Evolutionary conservation across 2,888 invertebrate genomes (phyloP).

Genomic region (Colletes collaris): DNA sequence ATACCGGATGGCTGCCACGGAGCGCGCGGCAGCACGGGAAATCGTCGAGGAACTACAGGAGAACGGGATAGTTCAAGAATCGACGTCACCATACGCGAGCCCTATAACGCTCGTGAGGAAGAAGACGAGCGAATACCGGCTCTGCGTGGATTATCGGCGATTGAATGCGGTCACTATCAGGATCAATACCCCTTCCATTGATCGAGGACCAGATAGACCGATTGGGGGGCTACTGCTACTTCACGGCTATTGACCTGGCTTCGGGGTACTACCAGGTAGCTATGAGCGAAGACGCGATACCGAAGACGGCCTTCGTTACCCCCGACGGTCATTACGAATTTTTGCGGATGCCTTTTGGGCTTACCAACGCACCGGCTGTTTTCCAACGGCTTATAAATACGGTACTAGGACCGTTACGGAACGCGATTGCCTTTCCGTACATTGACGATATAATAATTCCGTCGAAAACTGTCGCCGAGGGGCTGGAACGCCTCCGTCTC

Average conservation of each 20-base stretch:
- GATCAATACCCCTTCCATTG: neutral
- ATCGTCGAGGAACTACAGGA: neutral
- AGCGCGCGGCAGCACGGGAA: neutral
- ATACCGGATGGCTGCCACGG: neutral
- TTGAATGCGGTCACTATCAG: neutral
- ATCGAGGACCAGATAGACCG: too few species aligned
- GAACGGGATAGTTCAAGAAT: neutral
- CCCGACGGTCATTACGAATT: too few species aligned
- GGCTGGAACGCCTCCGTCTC: neutral
- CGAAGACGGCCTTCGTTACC: too few species aligned
- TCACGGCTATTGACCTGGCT: too few species aligned
- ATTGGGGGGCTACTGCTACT: too few species aligned
- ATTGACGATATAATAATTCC: conserved; percentile 9
- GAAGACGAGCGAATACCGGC: neutral
- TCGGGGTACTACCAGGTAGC: too few species aligned
- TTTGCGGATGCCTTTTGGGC: too few species aligned
- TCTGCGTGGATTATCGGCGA: neutral
- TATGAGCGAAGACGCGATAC: too few species aligned
- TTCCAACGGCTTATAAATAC: too few species aligned
- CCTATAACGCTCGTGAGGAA: neutral
- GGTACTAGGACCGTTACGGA: too few species aligned
- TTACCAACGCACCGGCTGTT: too few species aligned
- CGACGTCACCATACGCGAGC: neutral
- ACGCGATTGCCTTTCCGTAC: neutral
- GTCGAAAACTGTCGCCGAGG: neutral